phyloP scores from a whole-genome alignment of 2,888 invertebrate species.

The Diadegma fenestrale region DNA sequence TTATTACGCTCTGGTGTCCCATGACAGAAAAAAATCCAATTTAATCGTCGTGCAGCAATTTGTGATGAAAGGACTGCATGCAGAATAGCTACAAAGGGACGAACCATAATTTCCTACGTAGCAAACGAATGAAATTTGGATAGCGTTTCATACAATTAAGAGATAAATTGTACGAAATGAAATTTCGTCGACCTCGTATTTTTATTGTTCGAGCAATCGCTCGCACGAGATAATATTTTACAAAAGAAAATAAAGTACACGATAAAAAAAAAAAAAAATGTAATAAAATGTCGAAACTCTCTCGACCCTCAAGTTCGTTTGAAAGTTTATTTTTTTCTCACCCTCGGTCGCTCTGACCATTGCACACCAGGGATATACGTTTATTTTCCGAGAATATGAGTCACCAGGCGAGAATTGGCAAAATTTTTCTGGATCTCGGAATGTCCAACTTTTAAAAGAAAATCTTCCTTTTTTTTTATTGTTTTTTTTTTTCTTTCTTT shows the following conservation, averaged over 20 bases:
- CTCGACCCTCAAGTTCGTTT: background rate
- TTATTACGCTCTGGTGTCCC: conserved; percentile 19
- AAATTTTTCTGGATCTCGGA: conserved; percentile 14
- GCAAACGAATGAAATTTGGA: background rate
- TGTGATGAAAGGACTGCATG: conserved; percentile 1
- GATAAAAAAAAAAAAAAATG: background rate
- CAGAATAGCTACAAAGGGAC: background rate
- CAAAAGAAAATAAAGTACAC: background rate
- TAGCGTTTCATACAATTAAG: background rate
- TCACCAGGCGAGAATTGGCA: background rate
- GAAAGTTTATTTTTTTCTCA: background rate
- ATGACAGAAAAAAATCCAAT: conserved; percentile 16
- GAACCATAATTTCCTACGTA: background rate
- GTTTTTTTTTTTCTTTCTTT: background rate
- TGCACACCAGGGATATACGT: conserved; percentile 2
- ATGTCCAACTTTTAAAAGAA: conserved; percentile 34
- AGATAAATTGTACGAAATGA: background rate
- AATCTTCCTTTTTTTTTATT: background rate
- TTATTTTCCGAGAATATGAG: background rate
- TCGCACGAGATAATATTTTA: background rate
- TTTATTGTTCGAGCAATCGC: background rate
- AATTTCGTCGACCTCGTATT: background rate
- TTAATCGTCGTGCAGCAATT: conserved; percentile 36
- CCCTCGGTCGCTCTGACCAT: background rate
- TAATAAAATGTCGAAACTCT: background rate